A percentile compares a stretch with the other conserved stretches of the same genome.
phyloP scores from a whole-genome alignment of 2,888 invertebrate genomes.

The Eudemis profundana region DNA sequence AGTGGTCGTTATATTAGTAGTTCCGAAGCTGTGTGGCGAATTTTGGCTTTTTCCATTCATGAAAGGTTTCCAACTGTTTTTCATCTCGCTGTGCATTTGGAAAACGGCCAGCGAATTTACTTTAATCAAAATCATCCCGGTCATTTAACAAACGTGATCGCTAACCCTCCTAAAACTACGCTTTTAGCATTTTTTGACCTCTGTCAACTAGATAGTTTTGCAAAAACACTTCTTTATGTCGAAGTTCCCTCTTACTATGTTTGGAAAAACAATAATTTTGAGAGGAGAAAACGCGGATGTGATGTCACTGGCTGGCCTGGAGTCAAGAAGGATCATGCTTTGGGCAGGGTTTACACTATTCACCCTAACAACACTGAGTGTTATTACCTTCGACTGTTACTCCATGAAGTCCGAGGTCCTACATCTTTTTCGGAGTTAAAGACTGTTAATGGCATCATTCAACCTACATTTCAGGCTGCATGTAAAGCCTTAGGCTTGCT shows the following conservation, averaged over 20 bases:
- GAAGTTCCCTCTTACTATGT: not conserved
- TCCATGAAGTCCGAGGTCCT: not conserved
- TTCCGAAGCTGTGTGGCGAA: not conserved
- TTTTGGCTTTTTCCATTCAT: not conserved
- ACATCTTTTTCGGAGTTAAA: not conserved
- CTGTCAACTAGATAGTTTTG: not conserved
- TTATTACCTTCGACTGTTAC: not conserved
- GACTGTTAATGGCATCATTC: not conserved
- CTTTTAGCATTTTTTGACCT: not conserved
- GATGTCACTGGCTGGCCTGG: not conserved
- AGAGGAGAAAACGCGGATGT: not conserved
- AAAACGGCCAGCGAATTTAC: not conserved
- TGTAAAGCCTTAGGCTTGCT: not conserved
- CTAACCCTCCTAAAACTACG: not conserved
- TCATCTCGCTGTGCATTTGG: not conserved
- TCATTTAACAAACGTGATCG: accelerated
- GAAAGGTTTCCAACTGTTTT: not conserved
- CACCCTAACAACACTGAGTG: too few species aligned
- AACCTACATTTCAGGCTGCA: not conserved
- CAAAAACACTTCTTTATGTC: not conserved
- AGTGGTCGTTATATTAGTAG: not conserved
- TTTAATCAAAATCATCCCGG: not conserved
- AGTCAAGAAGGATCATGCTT: not conserved
- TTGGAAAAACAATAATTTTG: not conserved
- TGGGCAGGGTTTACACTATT: not conserved